Evolutionary conservation across 2,797 vertebrate species (phyloP).

Genomic region (Danio choprae): DNA sequence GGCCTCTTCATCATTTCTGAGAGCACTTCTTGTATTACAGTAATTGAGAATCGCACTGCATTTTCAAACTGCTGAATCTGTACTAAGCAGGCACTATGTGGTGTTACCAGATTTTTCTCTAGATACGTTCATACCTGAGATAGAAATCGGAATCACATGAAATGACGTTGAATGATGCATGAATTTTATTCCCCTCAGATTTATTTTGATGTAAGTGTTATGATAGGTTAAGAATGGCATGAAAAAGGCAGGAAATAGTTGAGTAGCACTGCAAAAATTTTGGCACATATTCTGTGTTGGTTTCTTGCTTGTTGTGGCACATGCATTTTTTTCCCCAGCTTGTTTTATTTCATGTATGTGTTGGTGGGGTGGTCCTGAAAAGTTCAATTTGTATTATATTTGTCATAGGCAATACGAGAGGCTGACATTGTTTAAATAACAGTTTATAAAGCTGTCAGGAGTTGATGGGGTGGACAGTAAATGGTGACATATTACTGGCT

Average conservation of each 20-base stretch:
- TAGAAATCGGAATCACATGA: conserved; percentile 1
- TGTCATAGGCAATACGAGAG: conserved; percentile 77
- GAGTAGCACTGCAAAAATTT: conserved; percentile 9
- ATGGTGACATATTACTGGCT: conserved; percentile 80
- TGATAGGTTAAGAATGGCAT: conserved; percentile 22
- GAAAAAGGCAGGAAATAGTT: conserved; percentile 20
- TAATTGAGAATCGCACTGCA: not conserved
- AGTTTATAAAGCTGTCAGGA: conserved; percentile 84
- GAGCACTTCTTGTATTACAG: conserved; percentile 9
- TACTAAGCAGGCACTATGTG: not conserved
- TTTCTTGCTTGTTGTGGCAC: conserved; percentile 42
- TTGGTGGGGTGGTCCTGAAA: conserved; percentile 46
- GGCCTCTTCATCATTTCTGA: not conserved
- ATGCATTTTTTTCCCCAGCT: conserved; percentile 11
- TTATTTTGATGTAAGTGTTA: conserved; percentile 35
- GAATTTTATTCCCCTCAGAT: conserved; percentile 23
- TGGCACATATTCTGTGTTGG: conserved; percentile 8
- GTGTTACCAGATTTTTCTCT: conserved; percentile 29
- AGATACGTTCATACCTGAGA: conserved; percentile 30
- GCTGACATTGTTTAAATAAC: conserved; percentile 82
- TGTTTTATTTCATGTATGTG: conserved; percentile 40
- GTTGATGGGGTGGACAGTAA: conserved; percentile 80
- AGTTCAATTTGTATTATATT: conserved; percentile 77
- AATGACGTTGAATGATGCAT: conserved; percentile 33
- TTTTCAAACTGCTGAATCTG: conserved; percentile 4